Evolutionary conservation across 1,140 invertebrate species (phyloP).

Genomic region (Penaeus chinensis): DNA sequence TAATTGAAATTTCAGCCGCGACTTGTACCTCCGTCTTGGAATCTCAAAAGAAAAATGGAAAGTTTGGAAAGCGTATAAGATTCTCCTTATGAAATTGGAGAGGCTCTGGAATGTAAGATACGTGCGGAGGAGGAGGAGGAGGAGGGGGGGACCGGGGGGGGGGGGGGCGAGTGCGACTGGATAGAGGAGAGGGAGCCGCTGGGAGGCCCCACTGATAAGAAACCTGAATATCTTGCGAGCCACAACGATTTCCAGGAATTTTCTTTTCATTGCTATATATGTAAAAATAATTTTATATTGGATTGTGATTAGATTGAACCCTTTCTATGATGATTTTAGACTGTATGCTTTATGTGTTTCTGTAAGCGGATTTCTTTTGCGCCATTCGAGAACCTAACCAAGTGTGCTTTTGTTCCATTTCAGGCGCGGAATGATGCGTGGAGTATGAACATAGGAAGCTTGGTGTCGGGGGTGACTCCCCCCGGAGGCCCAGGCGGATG

Average conservation of each 20-base stretch:
- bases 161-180: background rate
- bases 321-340: too few relatives aligned
- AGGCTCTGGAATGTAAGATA: slow-evolving; percentile 5
- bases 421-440: slow-evolving; percentile 41
- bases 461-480: slow-evolving; percentile 35
- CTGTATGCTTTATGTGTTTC: background rate
- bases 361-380: background rate
- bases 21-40: background rate
- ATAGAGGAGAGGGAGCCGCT: background rate
- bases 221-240: too few relatives aligned
- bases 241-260: too few relatives aligned
- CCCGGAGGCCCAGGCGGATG: slow-evolving; percentile 40
- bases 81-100: slow-evolving; percentile 29
- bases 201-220: background rate
- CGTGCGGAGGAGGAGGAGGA: background rate
- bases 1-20: slow-evolving; percentile 8
- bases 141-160: background rate
- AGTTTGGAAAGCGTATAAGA: slow-evolving; percentile 10
- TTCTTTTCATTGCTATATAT: too few relatives aligned
- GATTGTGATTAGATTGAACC: too few relatives aligned
- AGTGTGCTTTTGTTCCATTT: slow-evolving; percentile 17
- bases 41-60: slow-evolving; percentile 7
- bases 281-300: too few relatives aligned
- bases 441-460: slow-evolving; percentile 47
- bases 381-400: background rate